Evolutionary conservation across 2,113 vertebrate species (phyloP).

Genomic region (Theristicus caerulescens): DNA sequence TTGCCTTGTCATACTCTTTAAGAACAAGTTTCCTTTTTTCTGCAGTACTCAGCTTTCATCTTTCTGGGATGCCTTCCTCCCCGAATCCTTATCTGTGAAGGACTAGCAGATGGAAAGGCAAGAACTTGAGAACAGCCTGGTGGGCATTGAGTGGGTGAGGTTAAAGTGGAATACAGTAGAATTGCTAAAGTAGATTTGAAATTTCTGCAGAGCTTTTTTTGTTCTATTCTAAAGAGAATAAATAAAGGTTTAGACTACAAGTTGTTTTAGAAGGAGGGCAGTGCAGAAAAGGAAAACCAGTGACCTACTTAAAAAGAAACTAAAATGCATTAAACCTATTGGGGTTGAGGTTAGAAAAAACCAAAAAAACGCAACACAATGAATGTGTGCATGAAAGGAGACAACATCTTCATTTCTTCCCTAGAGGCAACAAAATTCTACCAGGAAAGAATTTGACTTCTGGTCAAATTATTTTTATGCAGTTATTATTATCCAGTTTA

Average conservation of each 20-base stretch:
- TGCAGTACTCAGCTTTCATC: not conserved
- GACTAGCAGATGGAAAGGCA: conserved; percentile 34
- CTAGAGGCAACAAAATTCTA: not conserved
- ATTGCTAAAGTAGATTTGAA: conserved; percentile 15
- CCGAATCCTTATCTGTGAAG: not conserved
- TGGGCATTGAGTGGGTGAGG: conserved; percentile 14
- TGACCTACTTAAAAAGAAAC: conserved; percentile 51
- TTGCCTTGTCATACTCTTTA: not conserved
- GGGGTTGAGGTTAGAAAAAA: conserved; percentile 5
- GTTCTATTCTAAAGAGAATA: not conserved
- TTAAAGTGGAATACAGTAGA: not conserved
- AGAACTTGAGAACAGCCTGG: conserved; percentile 27
- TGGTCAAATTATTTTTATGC: not conserved
- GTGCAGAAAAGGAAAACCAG: not conserved
- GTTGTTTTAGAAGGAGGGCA: not conserved
- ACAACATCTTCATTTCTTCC: not conserved
- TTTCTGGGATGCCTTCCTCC: not conserved
- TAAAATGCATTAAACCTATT: conserved; percentile 34
- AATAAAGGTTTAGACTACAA: not conserved
- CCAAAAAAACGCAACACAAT: not conserved
- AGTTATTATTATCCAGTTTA: not conserved
- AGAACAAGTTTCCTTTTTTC: not conserved
- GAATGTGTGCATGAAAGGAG: not conserved
- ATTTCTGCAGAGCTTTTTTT: not conserved
- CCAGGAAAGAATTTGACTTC: not conserved